Percentiles rank a stretch among this genome's conserved stretches.
These are phyloP conservation scores for Coenonympha arcania DNA, from an alignment of 2,888 invertebrate species.

Conservation along the genomic window DNA sequence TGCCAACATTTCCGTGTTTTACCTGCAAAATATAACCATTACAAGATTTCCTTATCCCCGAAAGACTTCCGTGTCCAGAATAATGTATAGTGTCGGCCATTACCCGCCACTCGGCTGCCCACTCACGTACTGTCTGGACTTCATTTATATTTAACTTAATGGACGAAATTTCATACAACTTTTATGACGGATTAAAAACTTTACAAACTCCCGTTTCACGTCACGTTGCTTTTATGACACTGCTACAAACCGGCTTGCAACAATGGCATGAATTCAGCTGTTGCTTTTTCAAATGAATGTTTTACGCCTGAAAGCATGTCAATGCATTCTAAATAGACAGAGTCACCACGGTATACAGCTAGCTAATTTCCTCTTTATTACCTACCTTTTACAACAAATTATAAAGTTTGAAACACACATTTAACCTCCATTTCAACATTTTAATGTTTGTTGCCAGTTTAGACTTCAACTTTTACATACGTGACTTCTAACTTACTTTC, in stretches of 20 bases:
- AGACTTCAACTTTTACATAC: no score
- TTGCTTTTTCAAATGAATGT: no score
- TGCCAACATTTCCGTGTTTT: not conserved
- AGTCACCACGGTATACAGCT: no score
- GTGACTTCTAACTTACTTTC: no score
- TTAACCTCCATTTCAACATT: no score
- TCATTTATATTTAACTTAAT: slow-evolving; percentile 14
- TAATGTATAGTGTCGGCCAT: not conserved
- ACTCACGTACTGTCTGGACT: not conserved
- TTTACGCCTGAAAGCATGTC: no score
- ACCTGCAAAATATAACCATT: not conserved
- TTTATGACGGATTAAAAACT: slow-evolving; percentile 8
- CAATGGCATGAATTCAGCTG: not conserved
- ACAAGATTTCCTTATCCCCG: slow-evolving; percentile 3
- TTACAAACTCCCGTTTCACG: not conserved
- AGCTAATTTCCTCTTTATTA: no score
- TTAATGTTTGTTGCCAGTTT: no score
- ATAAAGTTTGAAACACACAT: not conserved
- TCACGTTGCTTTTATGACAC: not conserved
- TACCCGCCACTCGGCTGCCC: not conserved
- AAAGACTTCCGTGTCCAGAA: not conserved
- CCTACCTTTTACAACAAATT: not conserved
- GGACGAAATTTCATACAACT: slow-evolving; percentile 18
- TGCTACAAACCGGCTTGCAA: not conserved
- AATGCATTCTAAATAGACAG: no score